Conservation (phyloP, 2,113 vertebrate genomes). For the Potamarius usumacintae region DNA sequence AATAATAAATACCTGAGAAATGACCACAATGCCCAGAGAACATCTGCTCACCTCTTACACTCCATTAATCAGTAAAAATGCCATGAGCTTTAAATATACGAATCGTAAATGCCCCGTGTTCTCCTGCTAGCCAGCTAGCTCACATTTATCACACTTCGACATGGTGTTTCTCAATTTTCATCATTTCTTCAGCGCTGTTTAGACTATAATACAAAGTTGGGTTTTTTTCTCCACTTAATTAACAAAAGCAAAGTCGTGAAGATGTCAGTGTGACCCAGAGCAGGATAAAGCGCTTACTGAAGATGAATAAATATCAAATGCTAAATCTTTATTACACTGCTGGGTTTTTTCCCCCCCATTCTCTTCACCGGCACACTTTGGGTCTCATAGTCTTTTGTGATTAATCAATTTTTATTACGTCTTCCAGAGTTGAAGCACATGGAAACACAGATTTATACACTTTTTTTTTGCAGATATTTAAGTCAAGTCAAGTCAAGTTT, state of each 20-base stretch:
- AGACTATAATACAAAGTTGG: not conserved
- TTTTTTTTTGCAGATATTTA: not conserved
- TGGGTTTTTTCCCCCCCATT: not conserved
- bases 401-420: not conserved
- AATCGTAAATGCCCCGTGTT: not conserved
- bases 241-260: not conserved
- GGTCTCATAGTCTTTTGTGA: not conserved
- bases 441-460: too few relatives aligned
- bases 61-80: not conserved
- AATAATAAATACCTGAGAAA: conserved; percentile 18
- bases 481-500: too few relatives aligned
- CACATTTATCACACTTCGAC: not conserved
- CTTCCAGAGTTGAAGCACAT: not conserved
- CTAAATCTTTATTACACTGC: conserved; percentile 1
- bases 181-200: not conserved
- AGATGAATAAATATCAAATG: not conserved
- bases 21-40: not conserved
- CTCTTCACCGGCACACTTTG: not conserved
- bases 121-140: not conserved
- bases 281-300: not conserved
- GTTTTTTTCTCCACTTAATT: not conserved
- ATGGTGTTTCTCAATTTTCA: not conserved
- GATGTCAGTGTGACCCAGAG: not conserved
- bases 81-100: not conserved
- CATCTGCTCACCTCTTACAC: not conserved